Evolutionary conservation across 2,888 invertebrate species (phyloP).

Genomic region (Dryocosmus kuriphilus): DNA sequence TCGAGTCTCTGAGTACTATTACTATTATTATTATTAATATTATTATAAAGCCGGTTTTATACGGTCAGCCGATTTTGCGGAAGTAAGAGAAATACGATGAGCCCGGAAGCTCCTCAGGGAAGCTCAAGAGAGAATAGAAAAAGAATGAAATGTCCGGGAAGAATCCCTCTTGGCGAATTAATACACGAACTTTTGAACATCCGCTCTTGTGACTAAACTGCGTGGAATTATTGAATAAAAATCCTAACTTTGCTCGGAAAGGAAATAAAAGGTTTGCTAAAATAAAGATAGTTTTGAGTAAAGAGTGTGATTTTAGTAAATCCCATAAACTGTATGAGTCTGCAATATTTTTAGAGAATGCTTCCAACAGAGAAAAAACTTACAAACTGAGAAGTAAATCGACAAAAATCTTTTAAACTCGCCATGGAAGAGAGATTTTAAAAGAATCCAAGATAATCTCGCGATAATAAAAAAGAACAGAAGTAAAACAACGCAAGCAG

Average conservation of each 20-base stretch:
- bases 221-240: slow-evolving; percentile 2
- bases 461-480: neutral
- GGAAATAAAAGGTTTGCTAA: neutral
- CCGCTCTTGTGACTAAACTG: slow-evolving; percentile 10
- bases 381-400: too few relatives aligned
- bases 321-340: too few relatives aligned
- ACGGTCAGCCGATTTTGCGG: slow-evolving; percentile 18
- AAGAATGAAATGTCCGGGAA: slow-evolving; percentile 9
- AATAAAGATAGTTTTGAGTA: neutral
- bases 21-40: neutral
- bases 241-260: neutral
- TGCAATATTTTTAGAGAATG: too few relatives aligned
- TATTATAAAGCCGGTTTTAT: slow-evolving; percentile 22
- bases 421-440: too few relatives aligned
- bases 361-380: too few relatives aligned
- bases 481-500: neutral
- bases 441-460: neutral
- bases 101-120: slow-evolving; percentile 23
- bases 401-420: too few relatives aligned
- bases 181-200: slow-evolving; percentile 27
- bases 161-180: slow-evolving; percentile 19
- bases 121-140: slow-evolving; percentile 7
- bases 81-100: slow-evolving; percentile 21
- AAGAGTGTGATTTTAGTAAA: too few relatives aligned
- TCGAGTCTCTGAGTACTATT: neutral